phyloP scores from a whole-genome alignment of 2,888 invertebrate genomes.

The Helleia helle region DNA sequence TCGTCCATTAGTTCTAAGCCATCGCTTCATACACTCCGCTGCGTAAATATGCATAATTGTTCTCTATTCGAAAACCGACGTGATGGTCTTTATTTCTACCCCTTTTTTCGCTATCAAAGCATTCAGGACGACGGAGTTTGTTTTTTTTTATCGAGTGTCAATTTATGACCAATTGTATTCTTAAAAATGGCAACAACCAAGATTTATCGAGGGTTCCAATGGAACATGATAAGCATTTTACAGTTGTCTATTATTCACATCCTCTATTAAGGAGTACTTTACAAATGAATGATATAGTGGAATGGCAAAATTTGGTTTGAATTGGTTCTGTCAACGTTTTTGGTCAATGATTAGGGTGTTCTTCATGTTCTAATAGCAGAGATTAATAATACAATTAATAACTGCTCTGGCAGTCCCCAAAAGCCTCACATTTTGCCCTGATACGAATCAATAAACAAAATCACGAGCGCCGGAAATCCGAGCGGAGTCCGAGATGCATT shows the following conservation, averaged over 20 bases:
- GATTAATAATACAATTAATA: constrained; percentile 61
- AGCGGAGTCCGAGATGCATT: constrained; percentile 70
- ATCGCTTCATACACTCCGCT: constrained; percentile 43
- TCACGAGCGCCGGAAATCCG: constrained; percentile 71
- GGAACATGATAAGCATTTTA: too few species aligned
- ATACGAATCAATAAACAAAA: constrained; percentile 72
- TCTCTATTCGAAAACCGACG: constrained; percentile 29
- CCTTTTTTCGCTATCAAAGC: constrained; percentile 14
- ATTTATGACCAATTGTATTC: constrained; percentile 20
- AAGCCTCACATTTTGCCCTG: constrained; percentile 36
- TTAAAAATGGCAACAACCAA: too few species aligned
- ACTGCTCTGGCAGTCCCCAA: constrained; percentile 37
- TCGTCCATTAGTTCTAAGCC: constrained; percentile 43
- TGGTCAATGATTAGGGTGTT: not conserved
- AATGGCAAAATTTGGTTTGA: too few species aligned
- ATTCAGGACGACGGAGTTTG: constrained; percentile 7
- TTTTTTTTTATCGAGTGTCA: constrained; percentile 20
- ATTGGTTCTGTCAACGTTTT: too few species aligned
- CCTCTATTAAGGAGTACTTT: too few species aligned
- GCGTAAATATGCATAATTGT: constrained; percentile 55
- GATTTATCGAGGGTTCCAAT: too few species aligned
- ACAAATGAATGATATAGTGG: too few species aligned
- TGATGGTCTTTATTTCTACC: constrained; percentile 14
- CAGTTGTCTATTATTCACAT: too few species aligned
- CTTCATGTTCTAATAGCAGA: constrained; percentile 17